Base-by-base conservation (phyloP, 2,113 vertebrate species). In the Fregetta grallaria region DNA sequence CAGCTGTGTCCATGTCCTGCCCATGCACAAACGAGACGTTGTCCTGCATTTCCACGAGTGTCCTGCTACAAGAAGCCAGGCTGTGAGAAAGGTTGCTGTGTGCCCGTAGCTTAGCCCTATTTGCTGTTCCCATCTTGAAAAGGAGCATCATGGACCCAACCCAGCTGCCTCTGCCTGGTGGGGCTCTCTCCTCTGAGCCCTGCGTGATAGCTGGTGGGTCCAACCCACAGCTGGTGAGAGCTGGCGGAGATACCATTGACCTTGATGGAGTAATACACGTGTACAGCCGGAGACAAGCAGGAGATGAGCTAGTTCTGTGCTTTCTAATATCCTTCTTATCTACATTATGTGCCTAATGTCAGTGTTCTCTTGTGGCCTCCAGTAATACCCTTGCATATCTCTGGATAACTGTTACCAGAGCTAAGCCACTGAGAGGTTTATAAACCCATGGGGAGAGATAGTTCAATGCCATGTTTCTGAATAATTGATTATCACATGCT, bases 401-500 rank as follows among this genome's bases (percentile, higher is more conserved):
- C 77, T 95, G 85, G 94, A 66, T 91, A 88, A 53, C 82, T 34
- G 44, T 95, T 97, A 94, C 94, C 55, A 88, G 68, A 70, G 61
- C 62, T 65, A 76, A 86, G 62, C 75, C 90, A 96, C 93, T 72
- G 93, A 93, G 75, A 90, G 78, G 49, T 89, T 97, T 96, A 86
- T 85, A 95, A 97, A 96, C 91, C 96, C 90, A 56, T 59, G 55
- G 92, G 93, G 90, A 97, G 94, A 87, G 93, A 96, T 84, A 96
- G 71, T 76, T 94, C 97, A 97, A 81, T 45, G n/a, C 70, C 40
- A 42, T 49, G 63, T 86, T 95, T 96, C 61, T 98, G 94, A 98
- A 98, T 98, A 98, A 98, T 98, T 98, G 94, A 98, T 98, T 89
- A 92, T 84, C 86, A 75, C 92, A 88, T 1, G 52, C 83, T 94